phyloP scores from a whole-genome alignment of 2,888 invertebrate genomes.

The Cantharis rustica region DNA sequence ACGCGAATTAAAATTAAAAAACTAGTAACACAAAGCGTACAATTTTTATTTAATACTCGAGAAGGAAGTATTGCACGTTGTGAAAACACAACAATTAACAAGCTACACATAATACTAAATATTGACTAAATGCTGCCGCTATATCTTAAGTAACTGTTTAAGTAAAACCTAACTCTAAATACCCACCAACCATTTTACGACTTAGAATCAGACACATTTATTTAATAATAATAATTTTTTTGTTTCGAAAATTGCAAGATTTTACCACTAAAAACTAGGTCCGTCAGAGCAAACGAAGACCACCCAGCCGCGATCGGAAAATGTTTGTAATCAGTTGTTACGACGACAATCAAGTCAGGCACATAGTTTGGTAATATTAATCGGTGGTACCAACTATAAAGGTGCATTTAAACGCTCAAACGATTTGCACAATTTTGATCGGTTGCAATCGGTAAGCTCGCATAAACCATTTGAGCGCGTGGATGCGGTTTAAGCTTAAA shows the following conservation, averaged over 20 bases:
- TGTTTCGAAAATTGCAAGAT: conserved; percentile 14
- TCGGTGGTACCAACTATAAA: conserved; percentile 29
- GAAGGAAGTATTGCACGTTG: conserved; percentile 55
- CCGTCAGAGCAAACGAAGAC: conserved; percentile 27
- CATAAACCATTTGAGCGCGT: not conserved
- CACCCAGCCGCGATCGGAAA: conserved; percentile 33
- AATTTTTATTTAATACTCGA: conserved; percentile 50
- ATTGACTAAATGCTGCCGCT: conserved; percentile 55
- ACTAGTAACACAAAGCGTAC: conserved; percentile 47
- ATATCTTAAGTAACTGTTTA: conserved; percentile 51
- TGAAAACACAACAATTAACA: conserved; percentile 44
- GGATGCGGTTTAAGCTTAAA: not conserved
- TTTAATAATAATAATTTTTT: conserved; percentile 24
- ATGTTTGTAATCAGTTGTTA: conserved; percentile 25
- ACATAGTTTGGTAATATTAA: conserved; percentile 43
- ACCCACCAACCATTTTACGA: conserved; percentile 44
- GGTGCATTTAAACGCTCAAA: not conserved
- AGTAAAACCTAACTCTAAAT: conserved; percentile 36
- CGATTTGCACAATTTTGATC: no score
- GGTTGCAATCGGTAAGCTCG: no score
- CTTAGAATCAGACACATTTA: conserved; percentile 50
- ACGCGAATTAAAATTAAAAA: conserved; percentile 39
- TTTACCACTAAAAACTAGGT: conserved; percentile 14
- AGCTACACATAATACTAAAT: conserved; percentile 49
- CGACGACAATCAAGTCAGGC: conserved; percentile 26